Evolutionary conservation across 2,113 vertebrate genomes (phyloP).

Genomic region (Holacanthus passer): DNA sequence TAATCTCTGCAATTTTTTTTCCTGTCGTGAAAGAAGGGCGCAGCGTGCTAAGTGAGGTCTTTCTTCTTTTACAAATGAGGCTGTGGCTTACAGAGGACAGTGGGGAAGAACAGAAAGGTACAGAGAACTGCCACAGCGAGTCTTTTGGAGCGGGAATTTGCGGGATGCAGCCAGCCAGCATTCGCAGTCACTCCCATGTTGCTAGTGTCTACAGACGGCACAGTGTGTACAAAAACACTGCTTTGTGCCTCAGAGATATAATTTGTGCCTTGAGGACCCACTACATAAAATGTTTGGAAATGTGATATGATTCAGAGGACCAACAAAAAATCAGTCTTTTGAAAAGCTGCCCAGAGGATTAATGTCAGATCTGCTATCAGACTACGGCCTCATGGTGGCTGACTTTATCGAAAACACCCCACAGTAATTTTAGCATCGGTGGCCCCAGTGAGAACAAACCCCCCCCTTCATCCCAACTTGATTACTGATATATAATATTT

Average conservation of each 20-base stretch:
- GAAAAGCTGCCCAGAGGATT: constrained; percentile 53
- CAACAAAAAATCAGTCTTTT: constrained; percentile 46
- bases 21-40: constrained; percentile 1
- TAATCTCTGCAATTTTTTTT: constrained; percentile 47
- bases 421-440: constrained; percentile 34
- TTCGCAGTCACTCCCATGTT: constrained; percentile 44
- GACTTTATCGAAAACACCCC: constrained; percentile 28
- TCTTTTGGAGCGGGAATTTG: constrained; percentile 20
- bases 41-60: constrained; percentile 31
- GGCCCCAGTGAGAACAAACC: constrained; percentile 15
- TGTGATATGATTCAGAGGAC: constrained; percentile 37
- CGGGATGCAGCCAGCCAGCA: constrained; percentile 7
- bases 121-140: constrained; percentile 33
- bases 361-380: constrained; percentile 37
- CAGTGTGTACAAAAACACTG: constrained; percentile 38
- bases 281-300: constrained; percentile 54
- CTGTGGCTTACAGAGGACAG: constrained; percentile 42
- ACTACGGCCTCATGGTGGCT: constrained; percentile 14
- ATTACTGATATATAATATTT: constrained; percentile 25
- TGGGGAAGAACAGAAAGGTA: constrained; percentile 45
- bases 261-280: constrained; percentile 35
- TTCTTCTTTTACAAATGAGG: constrained; percentile 58
- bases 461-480: background rate
- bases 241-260: constrained; percentile 38
- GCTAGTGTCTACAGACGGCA: constrained; percentile 54